Percentiles rank a stretch among this genome's conserved stretches.
Evolutionary conservation across 2,113 vertebrate species (phyloP).

Genomic region (Chaenocephalus aceratus): DNA sequence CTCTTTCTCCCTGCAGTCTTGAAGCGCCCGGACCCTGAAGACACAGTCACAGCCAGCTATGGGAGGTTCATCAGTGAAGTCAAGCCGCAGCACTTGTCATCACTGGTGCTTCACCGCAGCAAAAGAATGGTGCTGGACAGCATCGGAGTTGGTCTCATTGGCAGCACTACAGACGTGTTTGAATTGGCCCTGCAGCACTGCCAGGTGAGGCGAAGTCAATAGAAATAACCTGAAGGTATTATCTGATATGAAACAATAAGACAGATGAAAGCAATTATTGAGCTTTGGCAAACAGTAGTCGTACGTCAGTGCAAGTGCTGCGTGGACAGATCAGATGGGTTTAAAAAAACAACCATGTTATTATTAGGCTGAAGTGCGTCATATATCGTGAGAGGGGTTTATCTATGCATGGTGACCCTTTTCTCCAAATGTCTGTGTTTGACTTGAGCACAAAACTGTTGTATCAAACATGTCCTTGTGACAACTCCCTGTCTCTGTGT

Average conservation of each 20-base stretch:
- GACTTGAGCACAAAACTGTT: background rate
- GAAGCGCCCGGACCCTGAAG: conserved; percentile 73
- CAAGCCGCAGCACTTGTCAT: conserved; percentile 82
- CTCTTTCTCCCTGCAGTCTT: conserved; percentile 69
- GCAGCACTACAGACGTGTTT: conserved; percentile 88
- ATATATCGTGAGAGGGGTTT: background rate
- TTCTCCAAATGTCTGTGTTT: background rate
- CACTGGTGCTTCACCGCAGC: conserved; percentile 83
- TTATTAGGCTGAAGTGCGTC: background rate
- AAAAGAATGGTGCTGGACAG: conserved; percentile 93
- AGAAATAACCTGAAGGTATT: conserved; percentile 7
- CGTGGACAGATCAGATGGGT: conserved; percentile 16
- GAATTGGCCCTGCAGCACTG: conserved; percentile 87
- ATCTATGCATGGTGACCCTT: conserved; percentile 22
- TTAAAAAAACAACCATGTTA: background rate
- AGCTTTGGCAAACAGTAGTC: background rate
- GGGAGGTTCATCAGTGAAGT: conserved; percentile 86
- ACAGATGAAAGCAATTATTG: conserved; percentile 26
- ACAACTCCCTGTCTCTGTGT: background rate
- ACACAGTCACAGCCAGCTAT: conserved; percentile 88
- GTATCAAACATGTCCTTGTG: background rate
- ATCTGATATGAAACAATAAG: conserved; percentile 11
- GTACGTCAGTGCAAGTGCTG: background rate
- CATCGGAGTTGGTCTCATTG: conserved; percentile 90
- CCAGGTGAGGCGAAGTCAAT: conserved; percentile 80